phyloP scores from a whole-genome alignment of 2,113 vertebrate species.

The Chloroceryle aenea region DNA sequence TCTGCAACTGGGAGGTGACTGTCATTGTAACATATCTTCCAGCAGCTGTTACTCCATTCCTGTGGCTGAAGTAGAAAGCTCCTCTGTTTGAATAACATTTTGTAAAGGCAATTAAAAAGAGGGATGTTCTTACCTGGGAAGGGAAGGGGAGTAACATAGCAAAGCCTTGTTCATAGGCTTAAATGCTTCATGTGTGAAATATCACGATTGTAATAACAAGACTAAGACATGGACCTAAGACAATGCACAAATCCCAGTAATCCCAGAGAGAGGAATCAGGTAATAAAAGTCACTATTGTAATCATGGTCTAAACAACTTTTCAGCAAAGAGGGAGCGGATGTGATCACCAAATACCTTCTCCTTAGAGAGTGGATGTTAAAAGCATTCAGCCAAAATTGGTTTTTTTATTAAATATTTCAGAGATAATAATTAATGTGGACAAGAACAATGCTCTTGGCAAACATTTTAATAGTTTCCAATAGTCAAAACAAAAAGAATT shows the following conservation, averaged over 20 bases:
- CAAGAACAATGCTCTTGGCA: background rate
- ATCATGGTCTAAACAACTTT: fast-evolving
- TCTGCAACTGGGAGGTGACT: background rate
- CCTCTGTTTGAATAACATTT: background rate
- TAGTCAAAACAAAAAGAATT: background rate
- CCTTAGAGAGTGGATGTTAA: background rate
- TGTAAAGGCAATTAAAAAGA: background rate
- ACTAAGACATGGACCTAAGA: background rate
- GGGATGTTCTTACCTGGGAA: background rate
- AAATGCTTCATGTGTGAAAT: background rate
- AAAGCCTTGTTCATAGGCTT: background rate
- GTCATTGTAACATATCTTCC: background rate
- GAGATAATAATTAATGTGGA: background rate
- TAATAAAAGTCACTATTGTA: background rate
- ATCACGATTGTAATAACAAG: background rate
- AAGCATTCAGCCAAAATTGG: background rate
- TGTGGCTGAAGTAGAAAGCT: background rate
- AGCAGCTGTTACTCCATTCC: background rate
- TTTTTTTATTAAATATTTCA: background rate
- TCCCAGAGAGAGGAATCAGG: background rate
- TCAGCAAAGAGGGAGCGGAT: background rate
- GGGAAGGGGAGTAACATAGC: background rate
- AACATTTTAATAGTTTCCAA: background rate
- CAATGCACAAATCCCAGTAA: background rate
- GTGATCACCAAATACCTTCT: background rate